phyloP scores from a whole-genome alignment of 2,113 vertebrate genomes.

The Jaculus jaculus region DNA sequence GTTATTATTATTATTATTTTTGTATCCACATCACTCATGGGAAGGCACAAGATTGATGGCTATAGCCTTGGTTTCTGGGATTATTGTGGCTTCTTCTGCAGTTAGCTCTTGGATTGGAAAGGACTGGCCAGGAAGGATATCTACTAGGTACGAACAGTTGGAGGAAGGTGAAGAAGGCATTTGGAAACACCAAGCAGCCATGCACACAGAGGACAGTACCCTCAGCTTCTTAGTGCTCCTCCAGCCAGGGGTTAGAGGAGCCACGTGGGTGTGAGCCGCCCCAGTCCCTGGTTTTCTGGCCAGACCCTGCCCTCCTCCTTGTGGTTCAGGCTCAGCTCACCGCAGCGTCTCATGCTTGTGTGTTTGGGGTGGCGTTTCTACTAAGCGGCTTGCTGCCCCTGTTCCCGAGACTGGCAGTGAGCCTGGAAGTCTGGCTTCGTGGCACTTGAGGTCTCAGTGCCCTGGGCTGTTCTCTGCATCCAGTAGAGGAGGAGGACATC shows the following conservation, averaged over 20 bases:
- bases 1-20: no score
- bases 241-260: not conserved
- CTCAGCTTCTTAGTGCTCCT: not conserved
- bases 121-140: not conserved
- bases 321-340: constrained; percentile 78
- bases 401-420: not conserved
- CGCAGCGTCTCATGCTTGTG: constrained; percentile 20
- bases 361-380: constrained; percentile 71
- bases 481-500: not conserved
- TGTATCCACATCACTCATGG: not conserved
- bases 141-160: not conserved
- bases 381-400: constrained; percentile 58
- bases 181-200: not conserved
- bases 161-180: not conserved
- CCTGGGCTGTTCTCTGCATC: not conserved
- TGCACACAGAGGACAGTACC: not conserved
- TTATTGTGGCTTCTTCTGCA: not conserved
- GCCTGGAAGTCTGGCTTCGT: not conserved
- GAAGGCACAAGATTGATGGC: not conserved
- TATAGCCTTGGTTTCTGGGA: not conserved
- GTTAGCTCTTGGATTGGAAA: not conserved
- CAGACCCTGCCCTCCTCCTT: constrained; percentile 62
- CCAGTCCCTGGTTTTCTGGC: not conserved
- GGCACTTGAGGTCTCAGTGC: not conserved
- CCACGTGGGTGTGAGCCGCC: not conserved